phyloP scores from a whole-genome alignment of 1,140 invertebrate species.

The Drosophila tsacasi region DNA sequence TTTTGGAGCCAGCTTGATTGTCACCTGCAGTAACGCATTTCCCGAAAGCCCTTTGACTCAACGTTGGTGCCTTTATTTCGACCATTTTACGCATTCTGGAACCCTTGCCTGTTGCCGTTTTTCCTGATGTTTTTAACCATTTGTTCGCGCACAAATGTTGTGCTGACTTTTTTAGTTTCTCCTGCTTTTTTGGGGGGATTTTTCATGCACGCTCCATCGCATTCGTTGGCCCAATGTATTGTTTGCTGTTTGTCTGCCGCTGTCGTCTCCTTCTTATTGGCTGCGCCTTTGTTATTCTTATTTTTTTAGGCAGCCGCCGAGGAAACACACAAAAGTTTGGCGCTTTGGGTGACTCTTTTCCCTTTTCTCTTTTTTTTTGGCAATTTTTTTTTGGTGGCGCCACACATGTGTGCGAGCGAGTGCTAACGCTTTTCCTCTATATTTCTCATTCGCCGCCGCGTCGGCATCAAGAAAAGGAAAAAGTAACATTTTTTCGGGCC shows the following conservation, averaged over 20 bases:
- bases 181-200: too few species aligned
- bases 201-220: not conserved
- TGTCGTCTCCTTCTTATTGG: conserved; percentile 69
- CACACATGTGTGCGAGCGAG: conserved; percentile 39
- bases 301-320: conserved; percentile 72
- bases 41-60: not conserved
- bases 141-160: conserved; percentile 28
- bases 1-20: not conserved
- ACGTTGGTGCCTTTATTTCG: not conserved
- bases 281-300: conserved; percentile 62
- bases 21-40: conserved; percentile 1
- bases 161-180: conserved; percentile 35
- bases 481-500: conserved; percentile 67
- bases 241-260: conserved; percentile 67
- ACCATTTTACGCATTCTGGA: not conserved
- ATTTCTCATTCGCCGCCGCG: conserved; percentile 77
- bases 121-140: conserved; percentile 11
- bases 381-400: conserved; percentile 26
- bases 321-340: conserved; percentile 76
- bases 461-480: conserved; percentile 78
- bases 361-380: not conserved
- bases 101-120: conserved; percentile 11
- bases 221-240: conserved; percentile 30
- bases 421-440: conserved; percentile 67
- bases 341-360: conserved; percentile 21